These are phyloP conservation scores for Silurus aristotelis DNA, from an alignment of 2,797 vertebrate species.

Conservation along the genomic window DNA sequence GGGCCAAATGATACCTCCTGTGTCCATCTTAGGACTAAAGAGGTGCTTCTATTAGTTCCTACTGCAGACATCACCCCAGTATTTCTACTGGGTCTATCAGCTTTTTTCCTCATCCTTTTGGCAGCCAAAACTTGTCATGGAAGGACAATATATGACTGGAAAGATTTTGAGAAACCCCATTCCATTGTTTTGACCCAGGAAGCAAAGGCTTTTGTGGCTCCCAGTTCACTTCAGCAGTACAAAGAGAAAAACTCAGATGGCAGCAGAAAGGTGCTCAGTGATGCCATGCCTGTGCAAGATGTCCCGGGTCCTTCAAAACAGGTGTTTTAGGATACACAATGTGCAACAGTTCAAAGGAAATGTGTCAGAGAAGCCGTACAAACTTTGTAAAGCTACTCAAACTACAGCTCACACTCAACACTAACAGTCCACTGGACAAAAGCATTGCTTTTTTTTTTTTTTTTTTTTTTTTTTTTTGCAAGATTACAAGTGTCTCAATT, in stretches of 20 bases:
- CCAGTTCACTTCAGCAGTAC: constrained; percentile 34
- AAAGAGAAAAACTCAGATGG: constrained; percentile 56
- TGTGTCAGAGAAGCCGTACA: constrained; percentile 32
- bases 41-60: constrained; percentile 62
- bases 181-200: constrained; percentile 58
- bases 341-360: constrained; percentile 26
- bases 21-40: constrained; percentile 86
- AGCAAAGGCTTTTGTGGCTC: constrained; percentile 60
- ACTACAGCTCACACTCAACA: constrained; percentile 51
- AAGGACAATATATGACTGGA: constrained; percentile 50
- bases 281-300: constrained; percentile 53
- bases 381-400: constrained; percentile 39
- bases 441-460: constrained; percentile 49
- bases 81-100: constrained; percentile 70
- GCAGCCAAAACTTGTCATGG: constrained; percentile 68
- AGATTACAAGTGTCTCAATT: constrained; percentile 54
- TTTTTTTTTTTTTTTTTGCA: constrained; percentile 50
- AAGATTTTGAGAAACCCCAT: constrained; percentile 57
- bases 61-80: constrained; percentile 70
- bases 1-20: constrained; percentile 78
- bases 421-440: constrained; percentile 49
- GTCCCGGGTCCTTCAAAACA: constrained; percentile 59
- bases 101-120: constrained; percentile 74
- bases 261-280: constrained; percentile 42
- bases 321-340: constrained; percentile 63